These are phyloP conservation scores for Gouania willdenowi DNA, from an alignment of 2,797 vertebrate species.

Conservation along the genomic window DNA sequence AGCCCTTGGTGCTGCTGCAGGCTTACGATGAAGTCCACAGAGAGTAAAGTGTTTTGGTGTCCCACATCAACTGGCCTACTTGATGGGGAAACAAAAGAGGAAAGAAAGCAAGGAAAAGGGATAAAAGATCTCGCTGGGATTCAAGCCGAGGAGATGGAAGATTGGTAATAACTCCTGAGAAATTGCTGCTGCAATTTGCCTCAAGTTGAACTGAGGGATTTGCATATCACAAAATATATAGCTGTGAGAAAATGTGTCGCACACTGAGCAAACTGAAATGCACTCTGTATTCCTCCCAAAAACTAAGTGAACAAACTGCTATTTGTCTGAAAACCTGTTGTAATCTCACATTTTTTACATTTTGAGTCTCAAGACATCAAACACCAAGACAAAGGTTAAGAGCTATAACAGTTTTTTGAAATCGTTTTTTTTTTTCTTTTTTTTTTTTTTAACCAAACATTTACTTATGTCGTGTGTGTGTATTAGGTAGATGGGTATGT, in stretches of 20 bases:
- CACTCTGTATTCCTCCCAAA: neutral
- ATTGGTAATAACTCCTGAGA: constrained; percentile 1
- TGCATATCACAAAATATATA: constrained; percentile 1
- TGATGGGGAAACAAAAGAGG: constrained; percentile 36
- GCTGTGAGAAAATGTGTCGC: neutral
- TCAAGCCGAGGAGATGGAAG: constrained; percentile 15
- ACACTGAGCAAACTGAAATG: neutral
- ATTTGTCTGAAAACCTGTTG: no score
- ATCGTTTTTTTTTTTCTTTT: no score
- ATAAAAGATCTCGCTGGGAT: constrained; percentile 12
- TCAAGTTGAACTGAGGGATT: constrained; percentile 1
- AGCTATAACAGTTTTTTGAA: no score
- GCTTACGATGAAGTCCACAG: constrained; percentile 24
- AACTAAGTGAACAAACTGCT: neutral
- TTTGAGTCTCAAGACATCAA: no score
- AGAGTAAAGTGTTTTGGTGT: constrained; percentile 35
- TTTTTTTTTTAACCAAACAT: no score
- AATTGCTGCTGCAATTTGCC: neutral
- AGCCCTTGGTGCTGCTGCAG: constrained; percentile 21
- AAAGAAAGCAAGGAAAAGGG: neutral
- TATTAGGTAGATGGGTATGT: no score
- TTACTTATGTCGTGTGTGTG: no score
- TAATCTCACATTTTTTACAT: no score
- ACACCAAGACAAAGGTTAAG: no score
- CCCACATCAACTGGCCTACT: constrained; percentile 66